Conservation (phyloP, 2,113 vertebrate genomes). For the Chlorodrepanis virens region DNA sequence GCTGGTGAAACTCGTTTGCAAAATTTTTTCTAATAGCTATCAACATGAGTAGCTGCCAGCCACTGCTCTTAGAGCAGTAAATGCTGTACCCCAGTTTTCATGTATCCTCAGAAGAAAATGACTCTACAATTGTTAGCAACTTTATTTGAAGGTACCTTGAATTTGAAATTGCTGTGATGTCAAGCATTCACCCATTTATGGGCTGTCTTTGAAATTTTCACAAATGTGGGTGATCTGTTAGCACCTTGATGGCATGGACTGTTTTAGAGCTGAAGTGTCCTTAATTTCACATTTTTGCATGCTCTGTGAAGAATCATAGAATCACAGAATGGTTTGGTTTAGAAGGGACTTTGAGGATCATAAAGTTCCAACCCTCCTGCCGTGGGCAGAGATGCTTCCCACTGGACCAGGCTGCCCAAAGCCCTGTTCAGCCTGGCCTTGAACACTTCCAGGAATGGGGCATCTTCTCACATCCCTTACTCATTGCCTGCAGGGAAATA, state of each 20-base stretch:
- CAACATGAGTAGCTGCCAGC: neutral
- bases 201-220: neutral
- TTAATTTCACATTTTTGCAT: neutral
- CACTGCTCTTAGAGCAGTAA: neutral
- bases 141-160: neutral
- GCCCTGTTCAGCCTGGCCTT: neutral
- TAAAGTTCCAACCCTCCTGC: neutral
- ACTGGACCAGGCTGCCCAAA: neutral
- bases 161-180: slow-evolving; percentile 1
- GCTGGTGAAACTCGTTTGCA: neutral
- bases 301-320: neutral
- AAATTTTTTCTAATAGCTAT: neutral
- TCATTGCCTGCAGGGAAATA: neutral
- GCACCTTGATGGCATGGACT: neutral
- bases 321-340: neutral
- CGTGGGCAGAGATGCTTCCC: neutral
- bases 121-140: neutral
- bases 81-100: neutral
- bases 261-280: neutral
- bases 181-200: neutral
- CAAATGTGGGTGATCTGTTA: neutral
- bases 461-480: neutral
- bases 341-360: neutral
- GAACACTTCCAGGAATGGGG: neutral
- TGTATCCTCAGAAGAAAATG: neutral